Evolutionary conservation across 2,113 vertebrate species (phyloP), one percentile per base, ranked within the genome.

Genomic region (Melanerpes aurifrons): DNA sequence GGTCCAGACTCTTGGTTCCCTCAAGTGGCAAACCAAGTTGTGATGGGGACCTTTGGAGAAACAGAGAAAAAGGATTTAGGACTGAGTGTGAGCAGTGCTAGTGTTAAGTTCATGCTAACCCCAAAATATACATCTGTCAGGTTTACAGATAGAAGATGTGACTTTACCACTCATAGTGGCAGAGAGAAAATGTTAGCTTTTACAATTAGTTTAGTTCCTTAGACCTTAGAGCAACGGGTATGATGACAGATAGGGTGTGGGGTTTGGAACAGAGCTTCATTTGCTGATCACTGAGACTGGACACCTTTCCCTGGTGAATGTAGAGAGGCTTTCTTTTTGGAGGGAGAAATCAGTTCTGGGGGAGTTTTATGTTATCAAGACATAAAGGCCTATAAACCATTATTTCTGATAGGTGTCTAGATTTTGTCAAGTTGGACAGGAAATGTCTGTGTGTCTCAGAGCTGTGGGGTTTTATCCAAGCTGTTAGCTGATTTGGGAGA

Each of bases 81-180:
- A 53, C 10, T 45, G 35, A 43, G 5, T 0, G 0, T n/a, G 26
- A 61, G 15, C 13, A 48, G 28, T 50, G 40, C 57, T 40, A 10
- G 40, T 40, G 40, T 85, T 17, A 63, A 63, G 48, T 43, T 80
- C 64, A 62, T 1, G 0, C 15, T 43, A 43, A 35, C n/a, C 28
- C 61, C 18, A 64, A 35, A 78, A 77, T 20, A 8, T 5, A 9
- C 3, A 5, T 26, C 47, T 58, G 45, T 26, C 31, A 35, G 48
- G 12, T 32, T 86, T 62, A 37, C 29, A 18, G 13, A 26, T 3
- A 13, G 47, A 56, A 35, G 31, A 31, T 24, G 3, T 31, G 71
- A 73, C 32, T 91, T 79, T 5, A 37, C 21, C 29, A 37, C 63
- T 8, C 9, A 1, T 13, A 50, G 14, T 11, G 12, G 21, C 16